These are phyloP conservation scores for Acrossocheilus fasciatus DNA, from an alignment of 2,797 vertebrate genomes.

Conservation along the genomic window DNA sequence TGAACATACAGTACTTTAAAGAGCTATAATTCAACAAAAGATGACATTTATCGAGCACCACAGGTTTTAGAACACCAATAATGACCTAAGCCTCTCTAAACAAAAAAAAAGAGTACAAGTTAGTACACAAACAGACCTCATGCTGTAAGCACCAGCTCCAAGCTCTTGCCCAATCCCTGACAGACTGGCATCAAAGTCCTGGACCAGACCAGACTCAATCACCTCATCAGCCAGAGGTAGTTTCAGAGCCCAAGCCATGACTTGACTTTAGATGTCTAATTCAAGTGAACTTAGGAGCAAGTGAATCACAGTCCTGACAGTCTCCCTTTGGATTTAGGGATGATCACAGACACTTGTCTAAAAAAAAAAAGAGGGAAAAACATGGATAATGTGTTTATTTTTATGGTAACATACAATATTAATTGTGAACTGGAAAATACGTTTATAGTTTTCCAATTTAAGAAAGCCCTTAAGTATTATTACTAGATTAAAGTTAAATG, in stretches of 20 bases:
- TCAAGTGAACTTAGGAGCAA: conserved; percentile 52
- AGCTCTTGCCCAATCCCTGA: conserved; percentile 98
- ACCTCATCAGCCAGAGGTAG: conserved; percentile 95
- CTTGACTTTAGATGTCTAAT: conserved; percentile 62
- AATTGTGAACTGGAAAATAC: background rate
- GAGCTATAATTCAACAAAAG: background rate
- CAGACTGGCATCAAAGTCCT: conserved; percentile 97
- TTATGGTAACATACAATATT: background rate
- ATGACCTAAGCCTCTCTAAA: background rate
- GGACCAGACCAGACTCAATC: conserved; percentile 96
- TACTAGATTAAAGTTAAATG: background rate
- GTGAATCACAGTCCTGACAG: conserved; percentile 11
- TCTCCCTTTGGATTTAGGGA: conserved; percentile 2
- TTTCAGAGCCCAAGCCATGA: conserved; percentile 97
- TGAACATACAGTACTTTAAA: background rate
- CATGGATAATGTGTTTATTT: background rate
- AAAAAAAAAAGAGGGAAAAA: background rate
- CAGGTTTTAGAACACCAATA: background rate
- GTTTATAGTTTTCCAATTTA: background rate
- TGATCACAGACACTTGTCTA: conserved; percentile 42
- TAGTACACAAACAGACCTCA: conserved; percentile 84
- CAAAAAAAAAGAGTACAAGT: background rate
- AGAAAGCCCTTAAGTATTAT: background rate
- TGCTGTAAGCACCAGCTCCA: conserved; percentile 96
- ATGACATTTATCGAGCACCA: background rate